These are phyloP conservation scores for Lineus longissimus DNA, from an alignment of 1,140 invertebrate species.

Conservation along the genomic window DNA sequence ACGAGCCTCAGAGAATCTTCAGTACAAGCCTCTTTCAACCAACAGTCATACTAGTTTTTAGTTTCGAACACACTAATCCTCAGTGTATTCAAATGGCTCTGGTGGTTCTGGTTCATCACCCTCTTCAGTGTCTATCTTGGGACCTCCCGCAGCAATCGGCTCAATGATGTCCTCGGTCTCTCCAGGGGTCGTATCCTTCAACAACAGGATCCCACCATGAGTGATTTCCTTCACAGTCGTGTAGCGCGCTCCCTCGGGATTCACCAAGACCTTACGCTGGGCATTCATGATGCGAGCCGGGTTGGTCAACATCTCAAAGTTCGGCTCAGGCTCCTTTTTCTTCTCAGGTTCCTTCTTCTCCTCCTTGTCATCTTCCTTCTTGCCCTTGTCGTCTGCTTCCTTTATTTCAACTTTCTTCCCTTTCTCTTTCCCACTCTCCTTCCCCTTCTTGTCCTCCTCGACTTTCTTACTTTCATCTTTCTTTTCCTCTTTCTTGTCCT, in stretches of 20 bases:
- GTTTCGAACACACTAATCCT: conserved; percentile 53
- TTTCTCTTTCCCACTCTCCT: conserved; percentile 37
- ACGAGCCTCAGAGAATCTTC: too few species aligned
- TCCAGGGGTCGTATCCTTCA: conserved; percentile 71
- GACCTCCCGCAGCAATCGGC: conserved; percentile 83
- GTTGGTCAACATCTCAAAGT: conserved; percentile 88
- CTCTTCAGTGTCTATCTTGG: conserved; percentile 82
- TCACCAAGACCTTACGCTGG: conserved; percentile 78
- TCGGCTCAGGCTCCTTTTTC: conserved; percentile 65
- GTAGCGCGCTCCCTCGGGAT: conserved; percentile 78
- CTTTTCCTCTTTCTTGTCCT: conserved; percentile 25
- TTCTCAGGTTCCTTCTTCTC: conserved; percentile 68
- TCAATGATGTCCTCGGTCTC: conserved; percentile 87
- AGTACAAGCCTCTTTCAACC: too few species aligned
- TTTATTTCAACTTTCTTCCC: conserved; percentile 29
- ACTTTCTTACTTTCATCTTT: conserved; percentile 46
- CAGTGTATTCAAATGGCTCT: conserved; percentile 92
- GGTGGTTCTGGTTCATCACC: conserved; percentile 89
- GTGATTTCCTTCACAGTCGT: conserved; percentile 77
- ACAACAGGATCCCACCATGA: conserved; percentile 91
- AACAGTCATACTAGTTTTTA: too few species aligned
- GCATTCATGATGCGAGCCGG: conserved; percentile 90
- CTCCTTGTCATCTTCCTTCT: conserved; percentile 40
- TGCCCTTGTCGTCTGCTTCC: conserved; percentile 29
- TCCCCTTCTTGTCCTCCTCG: conserved; percentile 57